Evolutionary conservation across 2,797 vertebrate species (phyloP).

Genomic region (Gadopsis marmoratus): DNA sequence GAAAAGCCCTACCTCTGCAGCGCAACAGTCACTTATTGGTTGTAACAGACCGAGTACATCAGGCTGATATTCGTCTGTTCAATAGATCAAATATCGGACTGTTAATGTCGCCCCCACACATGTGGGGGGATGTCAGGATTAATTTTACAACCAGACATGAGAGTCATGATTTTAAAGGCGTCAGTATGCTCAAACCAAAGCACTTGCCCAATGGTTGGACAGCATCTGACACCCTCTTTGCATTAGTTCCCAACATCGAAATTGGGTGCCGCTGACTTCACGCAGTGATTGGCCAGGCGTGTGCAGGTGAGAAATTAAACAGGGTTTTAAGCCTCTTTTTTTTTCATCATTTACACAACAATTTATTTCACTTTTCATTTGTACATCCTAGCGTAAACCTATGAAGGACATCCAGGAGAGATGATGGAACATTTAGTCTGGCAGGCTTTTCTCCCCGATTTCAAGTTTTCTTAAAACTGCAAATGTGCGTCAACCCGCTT

Average conservation of each 20-base stretch:
- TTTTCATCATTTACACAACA: background rate
- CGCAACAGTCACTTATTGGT: slow-evolving; percentile 18
- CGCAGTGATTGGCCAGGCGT: background rate
- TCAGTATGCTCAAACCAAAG: slow-evolving; percentile 27
- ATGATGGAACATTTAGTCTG: background rate
- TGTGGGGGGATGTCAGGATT: slow-evolving; percentile 30
- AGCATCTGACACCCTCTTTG: background rate
- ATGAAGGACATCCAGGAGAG: background rate
- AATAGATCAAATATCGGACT: slow-evolving; percentile 13
- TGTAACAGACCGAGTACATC: slow-evolving; percentile 7
- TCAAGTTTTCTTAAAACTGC: background rate
- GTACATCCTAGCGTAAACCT: background rate
- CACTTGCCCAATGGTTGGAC: slow-evolving; percentile 17
- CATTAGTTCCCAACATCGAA: background rate
- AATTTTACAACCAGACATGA: slow-evolving; percentile 20
- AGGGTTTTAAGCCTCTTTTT: background rate
- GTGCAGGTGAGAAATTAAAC: background rate
- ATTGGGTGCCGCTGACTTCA: background rate
- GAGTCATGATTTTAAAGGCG: slow-evolving; percentile 3
- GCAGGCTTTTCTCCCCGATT: background rate
- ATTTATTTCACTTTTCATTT: background rate
- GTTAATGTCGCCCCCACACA: background rate
- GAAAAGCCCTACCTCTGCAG: slow-evolving; percentile 10
- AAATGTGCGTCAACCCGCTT: background rate
- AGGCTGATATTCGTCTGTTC: background rate